Base-by-base conservation (phyloP, 2,113 vertebrate species). In the Nipponia nippon region DNA sequence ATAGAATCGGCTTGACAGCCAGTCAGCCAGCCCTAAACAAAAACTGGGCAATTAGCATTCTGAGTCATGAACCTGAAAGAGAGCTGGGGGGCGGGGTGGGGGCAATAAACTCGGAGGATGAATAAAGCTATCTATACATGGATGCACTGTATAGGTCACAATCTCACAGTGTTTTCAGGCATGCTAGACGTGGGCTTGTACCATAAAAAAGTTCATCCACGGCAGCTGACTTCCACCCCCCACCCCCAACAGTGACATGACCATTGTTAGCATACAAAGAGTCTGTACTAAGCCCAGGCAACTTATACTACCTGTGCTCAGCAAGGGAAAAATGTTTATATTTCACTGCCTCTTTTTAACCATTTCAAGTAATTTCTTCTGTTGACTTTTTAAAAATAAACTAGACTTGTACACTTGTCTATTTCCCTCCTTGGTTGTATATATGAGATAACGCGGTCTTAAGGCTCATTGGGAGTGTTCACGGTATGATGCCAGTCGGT, bases 11-110 rank as follows among this genome's bases (percentile, higher is more conserved):
- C 92, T 72, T 96, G 95, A 96, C 95, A 97, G 89, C 82, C 56
- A 84, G 84, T 91, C 84, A 91, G 79, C n/a, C 70, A 91, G 63
- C 55, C 72, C 77, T 70, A 50, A 93, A 96, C 87, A 95, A 93
- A 94, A 95, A 53, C 81, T 61, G 63, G 58, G 93, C 81, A 92
- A 95, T 97, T 97, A 96, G 85, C 94, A 96, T 95, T 94, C 94
- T 71, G 92, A 93, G 92, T 80, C 77, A 87, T 85, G 85, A 89
- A 89, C 58, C 76, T 90, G 80, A 88, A 89, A 89, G 82, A 53
- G 87, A 88, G 58, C 67, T 94, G 49, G 50, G 86, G 65, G 75
- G 38, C 11, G 16, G 79, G 17, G 32, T 53, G 79, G 90, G 94
- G 81, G 66, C 83, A 58, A 21, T 85, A 94, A 88, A 83, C 52